Conservation (phyloP, 2,888 invertebrate species). For the Cataglyphis altisquamis region DNA sequence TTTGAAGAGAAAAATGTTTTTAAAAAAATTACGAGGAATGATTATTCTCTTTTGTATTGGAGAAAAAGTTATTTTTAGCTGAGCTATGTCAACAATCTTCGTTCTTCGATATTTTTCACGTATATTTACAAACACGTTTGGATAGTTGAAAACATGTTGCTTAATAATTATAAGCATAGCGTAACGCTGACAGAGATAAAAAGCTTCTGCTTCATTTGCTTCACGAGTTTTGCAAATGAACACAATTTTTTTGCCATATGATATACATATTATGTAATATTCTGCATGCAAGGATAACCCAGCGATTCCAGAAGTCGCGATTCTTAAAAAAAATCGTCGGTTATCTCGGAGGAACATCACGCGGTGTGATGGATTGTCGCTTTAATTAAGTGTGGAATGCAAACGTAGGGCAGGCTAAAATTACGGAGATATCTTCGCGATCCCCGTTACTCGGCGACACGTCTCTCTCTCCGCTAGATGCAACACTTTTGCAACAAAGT, state of each 20-base stretch:
- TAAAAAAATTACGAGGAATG: neutral
- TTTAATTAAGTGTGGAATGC: constrained; percentile 24
- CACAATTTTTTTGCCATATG: neutral
- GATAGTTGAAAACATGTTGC: neutral
- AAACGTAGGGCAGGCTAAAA: neutral
- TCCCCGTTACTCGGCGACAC: neutral
- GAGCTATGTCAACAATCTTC: neutral
- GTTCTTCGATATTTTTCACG: neutral
- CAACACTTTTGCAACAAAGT: neutral
- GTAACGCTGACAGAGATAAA: neutral
- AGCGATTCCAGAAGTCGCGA: neutral
- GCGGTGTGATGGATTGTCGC: neutral
- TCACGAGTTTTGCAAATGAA: neutral
- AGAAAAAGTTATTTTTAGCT: neutral
- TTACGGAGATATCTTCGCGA: constrained; percentile 14
- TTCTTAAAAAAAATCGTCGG: constrained; percentile 10
- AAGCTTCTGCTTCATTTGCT: neutral
- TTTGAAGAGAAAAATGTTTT: neutral
- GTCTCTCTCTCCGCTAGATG: neutral
- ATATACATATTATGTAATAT: neutral
- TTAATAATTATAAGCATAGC: neutral
- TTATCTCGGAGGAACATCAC: constrained; percentile 20
- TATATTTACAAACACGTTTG: neutral
- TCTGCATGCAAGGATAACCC: too few species aligned
- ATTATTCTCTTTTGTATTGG: neutral